phyloP scores from a whole-genome alignment of 2,888 invertebrate genomes.

The Nomada fucata region DNA sequence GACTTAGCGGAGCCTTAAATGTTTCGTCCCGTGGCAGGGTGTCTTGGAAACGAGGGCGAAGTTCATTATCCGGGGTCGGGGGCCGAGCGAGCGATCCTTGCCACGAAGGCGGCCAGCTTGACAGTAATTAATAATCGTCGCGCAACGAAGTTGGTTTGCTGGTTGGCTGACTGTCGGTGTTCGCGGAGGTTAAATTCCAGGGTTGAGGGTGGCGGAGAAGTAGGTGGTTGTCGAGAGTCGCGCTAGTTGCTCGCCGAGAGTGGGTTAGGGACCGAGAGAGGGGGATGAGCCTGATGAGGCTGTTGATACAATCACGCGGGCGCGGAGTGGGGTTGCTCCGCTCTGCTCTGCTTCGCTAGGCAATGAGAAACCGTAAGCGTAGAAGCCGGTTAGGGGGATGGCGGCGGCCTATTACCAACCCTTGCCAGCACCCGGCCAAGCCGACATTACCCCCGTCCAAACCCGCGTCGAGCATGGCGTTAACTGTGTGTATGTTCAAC shows the following conservation, averaged over 20 bases:
- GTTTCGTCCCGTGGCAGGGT: background rate
- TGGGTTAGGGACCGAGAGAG: conserved; percentile 60
- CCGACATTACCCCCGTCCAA: conserved; percentile 69
- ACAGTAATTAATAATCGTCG: conserved; percentile 67
- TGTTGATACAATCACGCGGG: conserved; percentile 82
- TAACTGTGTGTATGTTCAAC: conserved; percentile 82
- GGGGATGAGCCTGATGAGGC: conserved; percentile 81
- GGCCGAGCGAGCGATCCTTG: conserved; percentile 23
- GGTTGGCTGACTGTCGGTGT: conserved; percentile 57
- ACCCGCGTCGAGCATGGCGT: conserved; percentile 67
- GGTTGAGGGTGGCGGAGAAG: conserved; percentile 40
- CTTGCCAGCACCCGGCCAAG: conserved; percentile 74
- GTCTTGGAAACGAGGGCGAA: conserved; percentile 45
- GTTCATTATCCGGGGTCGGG: conserved; percentile 53
- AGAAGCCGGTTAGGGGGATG: conserved; percentile 54
- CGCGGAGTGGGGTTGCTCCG: conserved; percentile 64
- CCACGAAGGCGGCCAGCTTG: conserved; percentile 52
- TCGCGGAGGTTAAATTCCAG: conserved; percentile 66
- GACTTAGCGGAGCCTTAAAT: conserved; percentile 18
- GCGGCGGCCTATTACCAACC: conserved; percentile 75
- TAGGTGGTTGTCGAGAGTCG: conserved; percentile 68
- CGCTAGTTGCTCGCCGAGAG: conserved; percentile 55
- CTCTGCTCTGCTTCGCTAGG: conserved; percentile 53
- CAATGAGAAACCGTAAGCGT: conserved; percentile 65
- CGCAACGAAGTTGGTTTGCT: conserved; percentile 55